Evolutionary conservation across 2,113 vertebrate genomes (phyloP).

Genomic region (Podiceps cristatus): DNA sequence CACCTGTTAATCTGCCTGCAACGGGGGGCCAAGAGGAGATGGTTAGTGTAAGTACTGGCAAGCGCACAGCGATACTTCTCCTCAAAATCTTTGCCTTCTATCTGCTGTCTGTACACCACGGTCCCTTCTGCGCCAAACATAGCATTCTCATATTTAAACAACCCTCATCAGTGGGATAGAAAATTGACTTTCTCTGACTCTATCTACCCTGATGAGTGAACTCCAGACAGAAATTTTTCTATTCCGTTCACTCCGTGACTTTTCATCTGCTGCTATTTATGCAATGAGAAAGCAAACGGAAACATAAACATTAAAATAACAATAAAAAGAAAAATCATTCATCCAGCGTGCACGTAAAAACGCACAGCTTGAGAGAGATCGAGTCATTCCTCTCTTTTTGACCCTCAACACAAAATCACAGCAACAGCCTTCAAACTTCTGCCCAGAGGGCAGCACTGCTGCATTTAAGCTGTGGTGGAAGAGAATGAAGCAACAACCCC

Average conservation of each 20-base stretch:
- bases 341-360: accelerated
- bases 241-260: background rate
- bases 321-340: background rate
- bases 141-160: background rate
- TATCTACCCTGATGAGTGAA: background rate
- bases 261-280: background rate
- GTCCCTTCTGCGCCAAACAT: background rate
- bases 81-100: background rate
- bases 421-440: background rate
- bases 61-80: background rate
- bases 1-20: background rate
- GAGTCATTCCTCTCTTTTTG: background rate
- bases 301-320: background rate
- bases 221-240: background rate
- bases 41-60: background rate
- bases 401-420: background rate
- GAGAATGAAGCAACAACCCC: background rate
- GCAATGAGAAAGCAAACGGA: background rate
- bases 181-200: background rate
- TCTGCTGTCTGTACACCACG: background rate
- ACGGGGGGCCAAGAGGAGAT: background rate
- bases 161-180: background rate
- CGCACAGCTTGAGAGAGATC: accelerated
- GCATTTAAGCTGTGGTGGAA: background rate
- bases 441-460: background rate